Conservation (phyloP, 2,797 vertebrate genomes). For the Lindbergichthys nudifrons region DNA sequence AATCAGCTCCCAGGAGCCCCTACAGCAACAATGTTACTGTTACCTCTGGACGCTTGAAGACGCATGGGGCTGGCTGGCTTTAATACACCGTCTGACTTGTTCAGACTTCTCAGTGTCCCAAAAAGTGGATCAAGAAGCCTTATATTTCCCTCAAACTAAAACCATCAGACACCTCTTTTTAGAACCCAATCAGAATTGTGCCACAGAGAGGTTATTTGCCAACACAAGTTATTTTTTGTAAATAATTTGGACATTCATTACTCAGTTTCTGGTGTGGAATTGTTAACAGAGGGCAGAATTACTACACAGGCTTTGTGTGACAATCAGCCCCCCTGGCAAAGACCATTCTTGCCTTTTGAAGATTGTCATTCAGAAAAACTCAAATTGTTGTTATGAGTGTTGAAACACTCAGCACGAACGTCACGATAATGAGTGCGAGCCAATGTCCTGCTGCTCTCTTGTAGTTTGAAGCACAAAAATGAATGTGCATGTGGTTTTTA, state of each 20-base stretch:
- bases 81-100: constrained; percentile 52
- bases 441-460: constrained; percentile 69
- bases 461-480: constrained; percentile 78
- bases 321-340: constrained; percentile 68
- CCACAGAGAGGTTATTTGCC: constrained; percentile 73
- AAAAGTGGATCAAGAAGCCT: constrained; percentile 77
- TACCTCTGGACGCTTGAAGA: constrained; percentile 46
- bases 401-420: constrained; percentile 48
- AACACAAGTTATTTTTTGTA: constrained; percentile 30
- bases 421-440: constrained; percentile 53
- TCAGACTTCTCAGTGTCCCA: constrained; percentile 62
- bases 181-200: constrained; percentile 58
- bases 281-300: constrained; percentile 38
- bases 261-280: constrained; percentile 33
- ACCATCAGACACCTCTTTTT: constrained; percentile 52
- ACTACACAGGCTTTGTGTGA: constrained; percentile 60
- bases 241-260: constrained; percentile 34
- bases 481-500: constrained; percentile 76
- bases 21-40: constrained; percentile 35
- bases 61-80: constrained; percentile 53
- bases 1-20: constrained; percentile 40
- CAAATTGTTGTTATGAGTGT: constrained; percentile 32
- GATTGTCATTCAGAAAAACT: constrained; percentile 64
- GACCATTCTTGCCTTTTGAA: constrained; percentile 53
- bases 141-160: constrained; percentile 64